Evolutionary conservation across 2,888 invertebrate species (phyloP).

Genomic region (Philereme transversata): DNA sequence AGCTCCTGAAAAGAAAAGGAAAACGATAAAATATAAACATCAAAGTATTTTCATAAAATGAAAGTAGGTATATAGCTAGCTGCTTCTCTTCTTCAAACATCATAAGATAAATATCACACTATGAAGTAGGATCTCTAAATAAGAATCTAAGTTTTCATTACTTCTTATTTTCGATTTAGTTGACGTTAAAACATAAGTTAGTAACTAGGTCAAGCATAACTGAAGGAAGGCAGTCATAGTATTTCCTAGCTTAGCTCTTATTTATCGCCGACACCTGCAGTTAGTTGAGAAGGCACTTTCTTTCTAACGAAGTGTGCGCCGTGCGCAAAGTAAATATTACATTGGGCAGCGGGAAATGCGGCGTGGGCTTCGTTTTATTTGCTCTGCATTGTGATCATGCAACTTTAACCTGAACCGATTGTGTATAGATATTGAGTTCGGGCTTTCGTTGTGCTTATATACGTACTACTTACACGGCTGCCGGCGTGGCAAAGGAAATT

Average conservation of each 20-base stretch:
- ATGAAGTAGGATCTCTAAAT: background rate
- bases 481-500: conserved; percentile 66
- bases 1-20: conserved; percentile 87
- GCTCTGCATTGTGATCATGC: conserved; percentile 73
- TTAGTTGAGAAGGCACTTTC: conserved; percentile 40
- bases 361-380: conserved; percentile 62
- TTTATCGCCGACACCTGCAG: conserved; percentile 24
- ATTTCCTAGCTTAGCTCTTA: conserved; percentile 21
- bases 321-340: conserved; percentile 60
- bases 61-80: conserved; percentile 6
- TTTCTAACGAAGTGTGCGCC: conserved; percentile 49
- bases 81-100: conserved; percentile 13
- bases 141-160: background rate
- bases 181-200: conserved; percentile 17
- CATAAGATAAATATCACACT: conserved; percentile 14
- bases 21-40: conserved; percentile 25
- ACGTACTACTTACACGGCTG: conserved; percentile 40
- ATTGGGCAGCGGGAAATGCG: conserved; percentile 57
- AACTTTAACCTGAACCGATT: conserved; percentile 73
- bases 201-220: conserved; percentile 26
- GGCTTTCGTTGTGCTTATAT: conserved; percentile 52
- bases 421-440: conserved; percentile 66
- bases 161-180: conserved; percentile 5
- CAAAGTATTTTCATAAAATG: conserved; percentile 26
- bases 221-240: conserved; percentile 11